phyloP scores from a whole-genome alignment of 2,888 invertebrate species.

The Dorcus parallelipipedus region DNA sequence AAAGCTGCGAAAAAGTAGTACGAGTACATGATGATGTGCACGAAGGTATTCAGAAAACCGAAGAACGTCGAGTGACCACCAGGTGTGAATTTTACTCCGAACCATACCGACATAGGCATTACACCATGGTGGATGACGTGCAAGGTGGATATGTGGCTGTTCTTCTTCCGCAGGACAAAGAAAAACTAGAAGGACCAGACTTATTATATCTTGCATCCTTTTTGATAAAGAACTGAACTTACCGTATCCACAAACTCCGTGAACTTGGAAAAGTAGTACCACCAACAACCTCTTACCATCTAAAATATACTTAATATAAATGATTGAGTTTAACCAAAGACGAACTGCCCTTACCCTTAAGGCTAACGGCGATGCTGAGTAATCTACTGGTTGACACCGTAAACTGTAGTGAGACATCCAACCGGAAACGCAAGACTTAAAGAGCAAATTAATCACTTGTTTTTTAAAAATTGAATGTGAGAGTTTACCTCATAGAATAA shows the following conservation, averaged over 20 bases:
- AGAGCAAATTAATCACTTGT: slow-evolving; percentile 20
- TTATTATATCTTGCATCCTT: background rate
- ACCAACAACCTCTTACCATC: slow-evolving; percentile 94
- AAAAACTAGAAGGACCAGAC: slow-evolving; percentile 57
- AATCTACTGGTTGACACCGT: slow-evolving; percentile 79
- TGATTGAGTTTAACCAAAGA: background rate
- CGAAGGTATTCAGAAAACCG: slow-evolving; percentile 89
- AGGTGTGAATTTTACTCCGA: slow-evolving; percentile 59
- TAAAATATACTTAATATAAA: slow-evolving; percentile 41
- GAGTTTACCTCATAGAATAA: slow-evolving; percentile 84
- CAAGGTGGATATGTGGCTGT: slow-evolving; percentile 87
- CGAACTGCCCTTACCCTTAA: slow-evolving; percentile 58
- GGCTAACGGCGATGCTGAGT: slow-evolving; percentile 63
- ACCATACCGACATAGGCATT: slow-evolving; percentile 92
- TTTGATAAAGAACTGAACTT: slow-evolving; percentile 35
- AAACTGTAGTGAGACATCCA: slow-evolving; percentile 73
- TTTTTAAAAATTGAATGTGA: background rate
- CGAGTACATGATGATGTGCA: slow-evolving; percentile 92
- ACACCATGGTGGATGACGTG: slow-evolving; percentile 96
- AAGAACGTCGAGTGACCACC: slow-evolving; percentile 94
- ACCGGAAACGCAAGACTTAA: slow-evolving; percentile 57
- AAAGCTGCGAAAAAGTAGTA: slow-evolving; percentile 89
- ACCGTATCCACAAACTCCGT: slow-evolving; percentile 96
- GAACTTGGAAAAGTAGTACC: slow-evolving; percentile 96
- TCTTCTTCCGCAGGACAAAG: slow-evolving; percentile 93